A percentile compares a stretch with the other conserved stretches of the same genome.
These are phyloP conservation scores for Melanophora roralis DNA, from an alignment of 2,888 invertebrate genomes.

Conservation along the genomic window DNA sequence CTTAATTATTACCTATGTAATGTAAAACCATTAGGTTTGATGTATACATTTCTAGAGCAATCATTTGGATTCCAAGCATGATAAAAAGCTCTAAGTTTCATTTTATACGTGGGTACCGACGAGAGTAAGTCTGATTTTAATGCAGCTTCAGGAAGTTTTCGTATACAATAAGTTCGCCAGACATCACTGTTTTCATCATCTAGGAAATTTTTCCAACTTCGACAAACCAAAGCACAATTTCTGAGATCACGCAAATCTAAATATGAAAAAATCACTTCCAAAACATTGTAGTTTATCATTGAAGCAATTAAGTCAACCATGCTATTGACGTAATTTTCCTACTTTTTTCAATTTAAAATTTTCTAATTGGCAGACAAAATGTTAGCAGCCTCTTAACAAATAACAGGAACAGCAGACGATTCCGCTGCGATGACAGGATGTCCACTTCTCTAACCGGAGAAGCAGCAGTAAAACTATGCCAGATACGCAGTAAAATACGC, in stretches of 20 bases:
- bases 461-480: not conserved
- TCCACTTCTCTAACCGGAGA: not conserved
- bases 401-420: not conserved
- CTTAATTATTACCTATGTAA: constrained; percentile 85
- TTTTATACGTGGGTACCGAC: constrained; percentile 92
- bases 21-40: constrained; percentile 97
- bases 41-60: constrained; percentile 97
- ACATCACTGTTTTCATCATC: constrained; percentile 96
- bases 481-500: constrained; percentile 45
- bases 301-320: constrained; percentile 82
- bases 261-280: constrained; percentile 95
- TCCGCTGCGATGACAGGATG: not conserved
- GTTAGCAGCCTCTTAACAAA: not conserved
- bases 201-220: constrained; percentile 93
- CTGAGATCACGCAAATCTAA: constrained; percentile 90
- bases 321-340: too few species aligned
- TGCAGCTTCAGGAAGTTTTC: constrained; percentile 89
- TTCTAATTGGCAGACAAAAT: too few species aligned
- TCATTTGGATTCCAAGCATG: constrained; percentile 99
- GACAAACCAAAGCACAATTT: constrained; percentile 94
- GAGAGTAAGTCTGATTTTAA: constrained; percentile 94
- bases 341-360: too few species aligned
- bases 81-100: constrained; percentile 94
- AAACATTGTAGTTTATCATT: constrained; percentile 86
- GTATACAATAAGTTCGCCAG: constrained; percentile 93